phyloP scores from a whole-genome alignment of 2,113 vertebrate species.

The Melanotaenia duboulayi region DNA sequence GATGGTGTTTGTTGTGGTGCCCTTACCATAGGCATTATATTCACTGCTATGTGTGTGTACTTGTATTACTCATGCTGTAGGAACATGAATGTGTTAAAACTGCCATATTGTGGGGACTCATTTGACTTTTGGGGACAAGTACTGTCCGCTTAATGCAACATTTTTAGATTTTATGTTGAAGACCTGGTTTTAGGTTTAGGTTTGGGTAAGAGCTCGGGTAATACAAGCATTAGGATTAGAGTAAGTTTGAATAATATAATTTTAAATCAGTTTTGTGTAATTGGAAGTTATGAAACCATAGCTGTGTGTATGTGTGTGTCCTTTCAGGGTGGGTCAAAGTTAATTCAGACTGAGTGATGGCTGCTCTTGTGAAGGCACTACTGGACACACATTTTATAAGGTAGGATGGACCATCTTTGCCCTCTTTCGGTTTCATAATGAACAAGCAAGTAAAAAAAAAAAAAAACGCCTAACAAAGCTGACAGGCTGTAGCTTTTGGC shows the following conservation, averaged over 20 bases:
- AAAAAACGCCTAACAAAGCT: constrained; percentile 36
- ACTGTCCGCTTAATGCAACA: neutral
- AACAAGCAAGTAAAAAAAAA: constrained; percentile 21
- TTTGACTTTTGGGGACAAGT: neutral
- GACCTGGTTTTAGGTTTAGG: too few relatives aligned
- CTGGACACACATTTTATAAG: constrained; percentile 1
- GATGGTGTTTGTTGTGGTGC: constrained; percentile 20
- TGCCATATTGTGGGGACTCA: too few relatives aligned
- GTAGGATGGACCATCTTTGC: constrained; percentile 3
- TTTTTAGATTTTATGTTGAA: neutral
- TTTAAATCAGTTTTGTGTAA: neutral
- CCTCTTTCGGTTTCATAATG: constrained; percentile 2
- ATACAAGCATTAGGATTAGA: neutral
- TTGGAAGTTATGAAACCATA: neutral
- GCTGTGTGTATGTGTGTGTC: constrained; percentile 6
- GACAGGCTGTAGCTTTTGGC: constrained; percentile 18
- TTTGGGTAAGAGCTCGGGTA: too few relatives aligned
- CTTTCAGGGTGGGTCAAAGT: constrained; percentile 4
- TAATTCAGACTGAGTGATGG: constrained; percentile 5
- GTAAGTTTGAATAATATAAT: neutral
- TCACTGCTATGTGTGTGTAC: neutral
- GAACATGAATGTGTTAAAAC: too few relatives aligned
- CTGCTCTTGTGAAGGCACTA: constrained; percentile 1
- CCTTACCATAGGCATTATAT: constrained; percentile 26
- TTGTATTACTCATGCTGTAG: neutral